These are phyloP conservation scores for Synanthedon vespiformis DNA, from an alignment of 2,888 invertebrate species.

Conservation along the genomic window DNA sequence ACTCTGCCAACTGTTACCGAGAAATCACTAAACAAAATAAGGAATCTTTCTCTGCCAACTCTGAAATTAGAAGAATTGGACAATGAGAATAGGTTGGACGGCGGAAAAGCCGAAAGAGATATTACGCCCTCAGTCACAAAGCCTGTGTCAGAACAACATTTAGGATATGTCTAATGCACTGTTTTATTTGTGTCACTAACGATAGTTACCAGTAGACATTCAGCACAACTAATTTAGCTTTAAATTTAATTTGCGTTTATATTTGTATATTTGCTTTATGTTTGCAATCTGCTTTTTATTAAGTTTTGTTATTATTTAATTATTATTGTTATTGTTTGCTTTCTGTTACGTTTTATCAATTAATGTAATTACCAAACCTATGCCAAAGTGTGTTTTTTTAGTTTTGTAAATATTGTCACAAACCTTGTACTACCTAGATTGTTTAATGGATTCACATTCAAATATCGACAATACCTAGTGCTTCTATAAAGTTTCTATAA, in stretches of 20 bases:
- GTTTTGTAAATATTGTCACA: constrained; percentile 29
- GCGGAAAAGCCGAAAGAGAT: constrained; percentile 45
- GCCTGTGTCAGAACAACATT: constrained; percentile 67
- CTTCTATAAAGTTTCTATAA: too few relatives aligned
- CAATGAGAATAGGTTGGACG: constrained; percentile 28
- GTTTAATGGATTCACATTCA: constrained; percentile 24
- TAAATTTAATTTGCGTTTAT: constrained; percentile 7
- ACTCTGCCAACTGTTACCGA: constrained; percentile 47
- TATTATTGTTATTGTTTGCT: not conserved
- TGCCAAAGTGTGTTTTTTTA: constrained; percentile 12
- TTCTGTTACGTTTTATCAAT: constrained; percentile 4
- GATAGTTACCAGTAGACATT: constrained; percentile 6
- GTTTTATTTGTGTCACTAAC: constrained; percentile 7
- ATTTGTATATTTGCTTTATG: constrained; percentile 14
- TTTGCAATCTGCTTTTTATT: constrained; percentile 6
- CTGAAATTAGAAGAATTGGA: constrained; percentile 48
- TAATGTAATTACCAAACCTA: constrained; percentile 6
- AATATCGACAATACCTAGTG: constrained; percentile 6
- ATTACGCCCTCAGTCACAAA: constrained; percentile 28
- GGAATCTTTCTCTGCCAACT: constrained; percentile 57
- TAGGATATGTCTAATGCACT: constrained; percentile 60
- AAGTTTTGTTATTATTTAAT: not conserved
- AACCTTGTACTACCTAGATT: constrained; percentile 4
- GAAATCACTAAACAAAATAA: constrained; percentile 41
- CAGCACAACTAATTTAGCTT: constrained; percentile 12